Conservation (phyloP, 2,113 vertebrate genomes). For the Platysternon megacephalum region DNA sequence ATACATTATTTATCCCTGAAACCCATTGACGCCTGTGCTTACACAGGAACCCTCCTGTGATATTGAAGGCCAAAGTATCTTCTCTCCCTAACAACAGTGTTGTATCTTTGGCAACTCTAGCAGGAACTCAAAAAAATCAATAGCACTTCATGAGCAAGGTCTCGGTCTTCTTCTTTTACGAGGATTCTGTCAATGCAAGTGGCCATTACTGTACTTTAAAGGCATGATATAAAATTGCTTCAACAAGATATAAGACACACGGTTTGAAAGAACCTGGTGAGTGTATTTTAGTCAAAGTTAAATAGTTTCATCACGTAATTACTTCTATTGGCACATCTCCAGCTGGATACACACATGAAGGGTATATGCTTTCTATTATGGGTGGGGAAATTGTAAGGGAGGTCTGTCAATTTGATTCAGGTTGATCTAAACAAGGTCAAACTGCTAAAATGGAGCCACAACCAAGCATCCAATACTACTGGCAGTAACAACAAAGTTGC, state of each 20-base stretch:
- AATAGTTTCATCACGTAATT: conserved; percentile 87
- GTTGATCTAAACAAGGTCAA: conserved; percentile 79
- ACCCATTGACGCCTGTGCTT: conserved; percentile 78
- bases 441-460: conserved; percentile 70
- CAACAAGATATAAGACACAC: conserved; percentile 87
- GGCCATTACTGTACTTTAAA: conserved; percentile 89
- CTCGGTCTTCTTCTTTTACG: conserved; percentile 84
- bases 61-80: conserved; percentile 83
- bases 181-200: conserved; percentile 87
- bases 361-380: conserved; percentile 64
- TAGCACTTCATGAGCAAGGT: conserved; percentile 86
- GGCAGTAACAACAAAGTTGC: conserved; percentile 57
- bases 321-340: conserved; percentile 85
- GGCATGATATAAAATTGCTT: conserved; percentile 87
- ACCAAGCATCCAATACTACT: conserved; percentile 59
- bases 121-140: conserved; percentile 85
- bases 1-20: conserved; percentile 82
- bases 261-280: conserved; percentile 85
- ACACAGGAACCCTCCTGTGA: conserved; percentile 82
- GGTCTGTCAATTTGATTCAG: conserved; percentile 59
- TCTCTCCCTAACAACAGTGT: conserved; percentile 81
- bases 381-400: conserved; percentile 58
- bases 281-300: conserved; percentile 88
- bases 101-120: conserved; percentile 85
- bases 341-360: conserved; percentile 72